phyloP scores from a whole-genome alignment of 2,797 vertebrate genomes.

The Petrocephalus schoutedeni region DNA sequence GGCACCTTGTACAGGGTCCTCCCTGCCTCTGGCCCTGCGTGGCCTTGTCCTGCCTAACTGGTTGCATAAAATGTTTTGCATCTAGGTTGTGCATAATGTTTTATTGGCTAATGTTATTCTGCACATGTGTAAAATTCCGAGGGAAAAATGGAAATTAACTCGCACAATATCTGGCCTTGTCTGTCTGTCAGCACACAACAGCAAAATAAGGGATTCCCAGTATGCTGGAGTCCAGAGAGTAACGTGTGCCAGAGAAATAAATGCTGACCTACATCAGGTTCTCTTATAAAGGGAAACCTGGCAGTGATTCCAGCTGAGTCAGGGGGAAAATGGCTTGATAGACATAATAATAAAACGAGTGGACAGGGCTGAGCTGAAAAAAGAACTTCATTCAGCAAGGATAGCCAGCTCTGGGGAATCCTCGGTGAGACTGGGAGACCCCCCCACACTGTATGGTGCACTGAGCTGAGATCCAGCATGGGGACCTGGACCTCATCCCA shows the following conservation, averaged over 20 bases:
- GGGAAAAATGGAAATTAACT: neutral
- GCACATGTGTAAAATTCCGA: neutral
- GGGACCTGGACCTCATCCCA: neutral
- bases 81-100: neutral
- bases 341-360: conserved; percentile 1
- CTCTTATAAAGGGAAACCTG: neutral
- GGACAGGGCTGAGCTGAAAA: neutral
- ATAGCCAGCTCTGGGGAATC: neutral
- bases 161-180: neutral
- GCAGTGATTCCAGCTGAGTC: neutral
- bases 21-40: neutral
- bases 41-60: neutral
- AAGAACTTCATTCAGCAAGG: neutral
- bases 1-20: neutral
- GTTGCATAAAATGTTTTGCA: neutral
- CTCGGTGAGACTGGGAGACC: neutral
- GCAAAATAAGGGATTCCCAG: neutral
- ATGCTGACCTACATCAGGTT: neutral
- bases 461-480: neutral
- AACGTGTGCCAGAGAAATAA: neutral
- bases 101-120: neutral
- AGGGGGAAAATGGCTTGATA: neutral
- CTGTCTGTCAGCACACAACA: neutral
- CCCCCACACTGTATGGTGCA: neutral
- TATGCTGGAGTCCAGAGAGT: neutral